phyloP scores from a whole-genome alignment of 1,140 invertebrate species.

The Temnothorax longispinosus region DNA sequence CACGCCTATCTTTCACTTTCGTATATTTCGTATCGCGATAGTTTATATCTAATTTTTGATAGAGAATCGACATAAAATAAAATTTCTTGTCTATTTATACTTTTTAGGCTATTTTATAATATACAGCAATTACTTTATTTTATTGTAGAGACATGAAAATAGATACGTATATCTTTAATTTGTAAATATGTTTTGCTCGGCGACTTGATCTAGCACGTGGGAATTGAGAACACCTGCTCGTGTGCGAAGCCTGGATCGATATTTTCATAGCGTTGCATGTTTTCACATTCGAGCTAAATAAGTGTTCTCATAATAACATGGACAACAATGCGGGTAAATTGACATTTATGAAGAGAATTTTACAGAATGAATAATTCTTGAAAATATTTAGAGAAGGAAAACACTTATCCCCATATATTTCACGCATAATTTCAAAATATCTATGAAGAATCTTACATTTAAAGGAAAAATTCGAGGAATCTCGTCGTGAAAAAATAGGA shows the following conservation, averaged over 20 bases:
- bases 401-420: not conserved
- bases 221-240: constrained; percentile 72
- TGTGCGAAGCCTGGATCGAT: constrained; percentile 61
- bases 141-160: not conserved
- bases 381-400: not conserved
- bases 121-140: not conserved
- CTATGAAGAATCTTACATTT: not conserved
- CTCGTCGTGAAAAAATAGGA: not conserved
- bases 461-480: not conserved
- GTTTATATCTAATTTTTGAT: not conserved
- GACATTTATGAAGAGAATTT: not conserved
- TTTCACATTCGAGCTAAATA: constrained; percentile 33
- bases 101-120: not conserved
- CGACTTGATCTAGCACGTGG: constrained; percentile 9
- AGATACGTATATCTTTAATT: not conserved
- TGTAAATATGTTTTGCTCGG: not conserved
- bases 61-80: not conserved
- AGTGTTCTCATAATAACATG: not conserved
- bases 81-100: not conserved
- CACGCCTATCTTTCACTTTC: not conserved
- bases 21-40: constrained; percentile 11
- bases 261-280: constrained; percentile 47
- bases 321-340: not conserved
- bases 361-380: not conserved
- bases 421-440: not conserved